Evolutionary conservation across 2,113 vertebrate species (phyloP), one percentile per base, ranked within the genome.

Genomic region (Python bivittatus): DNA sequence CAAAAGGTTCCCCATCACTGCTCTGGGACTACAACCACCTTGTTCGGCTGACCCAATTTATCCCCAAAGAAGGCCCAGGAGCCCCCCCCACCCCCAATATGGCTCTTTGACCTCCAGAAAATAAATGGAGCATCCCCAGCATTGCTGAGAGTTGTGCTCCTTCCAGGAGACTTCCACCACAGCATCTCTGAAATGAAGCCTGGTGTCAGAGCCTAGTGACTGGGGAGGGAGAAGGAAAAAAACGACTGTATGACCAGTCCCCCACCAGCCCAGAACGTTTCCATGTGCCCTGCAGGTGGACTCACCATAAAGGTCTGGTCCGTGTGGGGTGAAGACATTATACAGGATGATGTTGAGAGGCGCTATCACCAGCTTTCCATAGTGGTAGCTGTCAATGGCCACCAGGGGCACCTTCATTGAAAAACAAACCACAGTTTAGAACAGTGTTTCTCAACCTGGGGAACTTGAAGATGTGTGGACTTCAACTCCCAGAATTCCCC

Each of bases 251-350:
- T 2, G 22, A 12, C 22, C 15, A 7, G 7, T 6, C 22, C 4
- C 60, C 13, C 13, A 6, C 25, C 7, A 4, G 3, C 10, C 33
- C n/a, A 33, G 22, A 48, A 57, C 23, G 2, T 11, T 85, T 52
- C 9, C 11, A 22, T n/a, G 3, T 4, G 9, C 22, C 53, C 11
- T 27, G 4, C 11, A 57, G 11, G 68, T 17, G 2, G 20, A 94
- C 97, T 97, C 98, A 99, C 99, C 99, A 44, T 99, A 99, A 29
- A 99, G 98, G 95, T 99, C 99, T 0, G 99, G 99, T 89, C 99
- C 99, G 29, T 99, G 99, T 60, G 98, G 96, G 52, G 99, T 99
- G 95, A 99, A 99, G 93, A 99, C 98, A 1, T 99, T 99, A 96
- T 99, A 99, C 5, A 99, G 90, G 33, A 99, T 97, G 90, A 99